Evolutionary conservation across 2,113 vertebrate species (phyloP).

Genomic region (Micromys minutus): DNA sequence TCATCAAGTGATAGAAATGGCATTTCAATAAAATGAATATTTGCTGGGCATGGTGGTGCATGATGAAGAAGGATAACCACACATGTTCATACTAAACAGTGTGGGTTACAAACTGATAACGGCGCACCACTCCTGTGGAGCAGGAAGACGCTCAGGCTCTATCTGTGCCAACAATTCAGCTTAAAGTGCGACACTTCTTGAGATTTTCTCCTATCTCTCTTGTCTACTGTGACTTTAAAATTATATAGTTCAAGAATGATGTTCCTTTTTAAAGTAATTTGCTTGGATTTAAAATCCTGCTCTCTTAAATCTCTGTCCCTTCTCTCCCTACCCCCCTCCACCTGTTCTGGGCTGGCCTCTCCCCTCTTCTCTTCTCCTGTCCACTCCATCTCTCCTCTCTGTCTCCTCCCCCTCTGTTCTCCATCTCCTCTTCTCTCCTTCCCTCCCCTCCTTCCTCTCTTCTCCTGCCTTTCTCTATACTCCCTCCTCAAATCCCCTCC

Average conservation of each 20-base stretch:
- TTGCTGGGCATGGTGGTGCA: not conserved
- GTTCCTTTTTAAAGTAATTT: constrained; percentile 31
- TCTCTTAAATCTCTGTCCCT: no score
- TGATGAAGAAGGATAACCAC: no score
- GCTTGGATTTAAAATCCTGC: not conserved
- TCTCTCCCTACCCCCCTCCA: no score
- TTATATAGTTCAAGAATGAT: not conserved
- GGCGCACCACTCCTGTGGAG: not conserved
- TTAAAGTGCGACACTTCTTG: not conserved
- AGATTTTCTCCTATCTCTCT: constrained; percentile 35
- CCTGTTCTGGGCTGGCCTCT: no score
- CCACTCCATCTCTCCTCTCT: no score
- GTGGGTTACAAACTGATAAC: not conserved
- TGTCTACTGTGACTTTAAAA: constrained; percentile 19
- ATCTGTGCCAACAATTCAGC: not conserved
- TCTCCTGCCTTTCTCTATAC: no score
- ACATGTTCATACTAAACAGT: not conserved
- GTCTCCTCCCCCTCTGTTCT: no score
- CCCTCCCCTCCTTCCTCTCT: no score
- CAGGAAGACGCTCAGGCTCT: not conserved
- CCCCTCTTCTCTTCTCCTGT: no score
- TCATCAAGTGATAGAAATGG: not conserved
- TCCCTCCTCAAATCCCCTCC: no score
- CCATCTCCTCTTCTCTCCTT: no score
- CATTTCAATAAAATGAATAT: not conserved